Conservation (phyloP, 2,888 invertebrate genomes). For the Sylvicola cinctus region DNA sequence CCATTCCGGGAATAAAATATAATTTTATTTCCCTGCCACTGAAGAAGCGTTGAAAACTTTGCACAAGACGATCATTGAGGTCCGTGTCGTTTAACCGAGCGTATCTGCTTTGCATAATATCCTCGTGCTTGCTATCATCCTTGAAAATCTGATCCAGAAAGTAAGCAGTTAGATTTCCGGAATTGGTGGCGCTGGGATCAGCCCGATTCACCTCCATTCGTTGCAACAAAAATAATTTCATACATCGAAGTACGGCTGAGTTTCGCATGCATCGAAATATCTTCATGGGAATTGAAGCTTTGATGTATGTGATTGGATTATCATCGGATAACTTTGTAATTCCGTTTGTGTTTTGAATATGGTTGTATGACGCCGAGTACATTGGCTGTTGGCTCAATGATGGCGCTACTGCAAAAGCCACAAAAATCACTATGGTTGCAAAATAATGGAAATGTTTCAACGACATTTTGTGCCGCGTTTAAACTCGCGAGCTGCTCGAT, state of each 20-base stretch:
- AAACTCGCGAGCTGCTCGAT: too few species aligned
- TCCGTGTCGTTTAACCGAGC: constrained; percentile 23
- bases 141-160: constrained; percentile 21
- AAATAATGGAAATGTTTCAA: too few species aligned
- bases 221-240: constrained; percentile 33
- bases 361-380: neutral
- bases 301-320: constrained; percentile 16
- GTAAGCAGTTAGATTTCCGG: constrained; percentile 13
- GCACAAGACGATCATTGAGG: constrained; percentile 28
- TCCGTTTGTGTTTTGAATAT: too few species aligned
- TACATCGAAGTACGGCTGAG: constrained; percentile 29
- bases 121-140: constrained; percentile 10
- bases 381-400: neutral
- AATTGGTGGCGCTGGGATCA: constrained; percentile 8
- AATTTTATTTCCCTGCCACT: constrained; percentile 29
- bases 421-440: too few species aligned
- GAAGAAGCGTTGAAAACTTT: constrained; percentile 29
- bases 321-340: neutral
- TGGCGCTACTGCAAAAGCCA: too few species aligned
- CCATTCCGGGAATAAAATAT: constrained; percentile 29
- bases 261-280: constrained; percentile 22
- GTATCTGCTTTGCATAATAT: constrained; percentile 10
- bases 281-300: constrained; percentile 20
- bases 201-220: constrained; percentile 23
- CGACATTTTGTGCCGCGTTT: too few species aligned